phyloP scores from a whole-genome alignment of 2,888 invertebrate genomes.

The Nephrotoma appendiculata region DNA sequence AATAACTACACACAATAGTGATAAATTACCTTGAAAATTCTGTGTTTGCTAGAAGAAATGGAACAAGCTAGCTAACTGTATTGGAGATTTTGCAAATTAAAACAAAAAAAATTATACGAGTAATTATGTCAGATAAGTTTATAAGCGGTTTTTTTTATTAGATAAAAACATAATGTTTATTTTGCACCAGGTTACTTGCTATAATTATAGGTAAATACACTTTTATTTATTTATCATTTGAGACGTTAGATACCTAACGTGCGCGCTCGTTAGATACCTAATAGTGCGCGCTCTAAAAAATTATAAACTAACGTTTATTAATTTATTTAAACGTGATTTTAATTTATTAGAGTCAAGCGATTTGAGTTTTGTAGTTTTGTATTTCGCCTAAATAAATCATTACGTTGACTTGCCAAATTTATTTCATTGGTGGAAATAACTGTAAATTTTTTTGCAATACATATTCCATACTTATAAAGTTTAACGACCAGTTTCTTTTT shows the following conservation, averaged over 20 bases:
- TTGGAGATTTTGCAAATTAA: not conserved
- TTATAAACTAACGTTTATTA: not conserved
- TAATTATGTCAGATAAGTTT: not conserved
- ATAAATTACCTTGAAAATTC: not conserved
- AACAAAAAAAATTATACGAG: not conserved
- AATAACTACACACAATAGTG: too few relatives aligned
- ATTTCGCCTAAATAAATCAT: not conserved
- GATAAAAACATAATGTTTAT: not conserved
- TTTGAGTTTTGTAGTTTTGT: not conserved
- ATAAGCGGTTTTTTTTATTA: not conserved
- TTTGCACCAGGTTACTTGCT: not conserved
- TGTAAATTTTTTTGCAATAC: not conserved
- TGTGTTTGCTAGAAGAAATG: not conserved
- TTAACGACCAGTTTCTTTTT: not conserved
- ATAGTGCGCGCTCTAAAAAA: not conserved
- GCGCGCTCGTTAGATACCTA: too few relatives aligned
- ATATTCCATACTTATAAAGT: not conserved
- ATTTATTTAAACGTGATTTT: not conserved
- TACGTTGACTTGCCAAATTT: not conserved
- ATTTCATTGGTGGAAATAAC: not conserved
- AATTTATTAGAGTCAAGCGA: not conserved
- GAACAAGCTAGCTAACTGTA: not conserved
- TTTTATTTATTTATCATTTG: not conserved
- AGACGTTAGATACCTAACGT: too few relatives aligned
- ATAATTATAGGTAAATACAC: not conserved